phyloP scores from a whole-genome alignment of 2,797 vertebrate species.

The Toxotes lorentzi region DNA sequence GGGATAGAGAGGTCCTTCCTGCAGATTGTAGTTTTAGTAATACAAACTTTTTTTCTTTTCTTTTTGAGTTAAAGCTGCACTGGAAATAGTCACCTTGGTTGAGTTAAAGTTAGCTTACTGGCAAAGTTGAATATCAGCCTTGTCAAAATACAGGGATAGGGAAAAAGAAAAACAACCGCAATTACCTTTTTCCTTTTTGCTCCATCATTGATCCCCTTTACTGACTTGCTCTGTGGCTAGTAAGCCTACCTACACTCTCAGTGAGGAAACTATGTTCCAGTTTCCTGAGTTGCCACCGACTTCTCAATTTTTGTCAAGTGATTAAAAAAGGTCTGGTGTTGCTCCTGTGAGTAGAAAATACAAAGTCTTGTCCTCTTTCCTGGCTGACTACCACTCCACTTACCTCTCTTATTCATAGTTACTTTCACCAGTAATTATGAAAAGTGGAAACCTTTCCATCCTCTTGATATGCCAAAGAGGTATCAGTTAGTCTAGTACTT shows the following conservation, averaged over 20 bases:
- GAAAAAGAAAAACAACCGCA: constrained; percentile 16
- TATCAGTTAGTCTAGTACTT: too few relatives aligned
- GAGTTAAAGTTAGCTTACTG: constrained; percentile 13
- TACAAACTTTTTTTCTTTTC: constrained; percentile 1
- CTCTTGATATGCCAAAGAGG: background rate
- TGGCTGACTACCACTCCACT: background rate
- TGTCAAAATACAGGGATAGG: constrained; percentile 7
- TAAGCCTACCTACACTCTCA: background rate
- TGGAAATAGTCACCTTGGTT: constrained; percentile 12
- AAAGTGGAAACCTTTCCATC: background rate
- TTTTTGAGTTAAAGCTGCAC: background rate
- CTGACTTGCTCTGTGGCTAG: background rate
- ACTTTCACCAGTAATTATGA: background rate
- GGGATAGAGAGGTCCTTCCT: constrained; percentile 25
- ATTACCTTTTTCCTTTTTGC: constrained; percentile 7
- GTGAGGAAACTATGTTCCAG: background rate
- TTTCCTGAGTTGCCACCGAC: background rate
- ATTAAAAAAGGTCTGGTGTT: constrained; percentile 17
- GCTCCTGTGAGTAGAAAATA: background rate
- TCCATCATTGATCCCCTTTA: background rate
- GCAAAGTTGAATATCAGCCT: constrained; percentile 16
- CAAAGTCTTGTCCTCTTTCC: background rate
- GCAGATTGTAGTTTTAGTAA: constrained; percentile 22
- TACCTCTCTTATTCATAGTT: background rate
- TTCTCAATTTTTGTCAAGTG: background rate